Evolutionary conservation across 1,140 invertebrate species (phyloP).

Genomic region (Pachyrhynchus sulphureomaculatus): DNA sequence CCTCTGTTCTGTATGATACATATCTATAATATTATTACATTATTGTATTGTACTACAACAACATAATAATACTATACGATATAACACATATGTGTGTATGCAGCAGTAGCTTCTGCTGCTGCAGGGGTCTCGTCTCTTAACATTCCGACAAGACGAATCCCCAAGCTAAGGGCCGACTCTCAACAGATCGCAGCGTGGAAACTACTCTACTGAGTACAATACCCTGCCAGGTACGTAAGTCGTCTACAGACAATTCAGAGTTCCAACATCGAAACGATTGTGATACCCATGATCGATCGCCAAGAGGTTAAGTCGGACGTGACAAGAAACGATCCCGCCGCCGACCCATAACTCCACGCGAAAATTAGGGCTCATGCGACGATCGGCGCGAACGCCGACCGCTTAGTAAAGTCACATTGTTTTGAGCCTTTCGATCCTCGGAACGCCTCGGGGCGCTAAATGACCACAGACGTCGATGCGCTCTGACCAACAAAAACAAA

Average conservation of each 20-base stretch:
- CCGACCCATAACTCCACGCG: no score
- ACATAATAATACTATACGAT: no score
- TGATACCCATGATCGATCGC: constrained; percentile 34
- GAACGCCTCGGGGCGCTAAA: no score
- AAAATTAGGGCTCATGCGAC: constrained; percentile 32
- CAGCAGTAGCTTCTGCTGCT: not conserved
- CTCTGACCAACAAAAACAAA: no score
- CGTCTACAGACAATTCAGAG: constrained; percentile 64
- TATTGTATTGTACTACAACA: no score
- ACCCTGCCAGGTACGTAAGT: constrained; percentile 63
- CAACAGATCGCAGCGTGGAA: constrained; percentile 57
- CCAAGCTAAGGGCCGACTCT: constrained; percentile 41
- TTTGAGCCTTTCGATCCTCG: constrained; percentile 61
- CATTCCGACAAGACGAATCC: constrained; percentile 35
- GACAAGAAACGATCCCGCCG: constrained; percentile 30
- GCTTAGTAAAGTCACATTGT: constrained; percentile 54
- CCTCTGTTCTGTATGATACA: no score
- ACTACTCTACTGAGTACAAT: constrained; percentile 64
- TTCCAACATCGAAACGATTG: constrained; percentile 59
- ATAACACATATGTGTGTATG: no score
- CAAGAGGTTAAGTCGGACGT: constrained; percentile 22
- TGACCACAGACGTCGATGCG: no score
- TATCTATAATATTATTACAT: no score
- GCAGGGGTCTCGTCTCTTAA: constrained; percentile 34
- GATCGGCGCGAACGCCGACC: constrained; percentile 26